Percentiles rank a stretch among this genome's conserved stretches.
Evolutionary conservation across 2,113 vertebrate species (phyloP).

Genomic region (Psittacus erithacus): DNA sequence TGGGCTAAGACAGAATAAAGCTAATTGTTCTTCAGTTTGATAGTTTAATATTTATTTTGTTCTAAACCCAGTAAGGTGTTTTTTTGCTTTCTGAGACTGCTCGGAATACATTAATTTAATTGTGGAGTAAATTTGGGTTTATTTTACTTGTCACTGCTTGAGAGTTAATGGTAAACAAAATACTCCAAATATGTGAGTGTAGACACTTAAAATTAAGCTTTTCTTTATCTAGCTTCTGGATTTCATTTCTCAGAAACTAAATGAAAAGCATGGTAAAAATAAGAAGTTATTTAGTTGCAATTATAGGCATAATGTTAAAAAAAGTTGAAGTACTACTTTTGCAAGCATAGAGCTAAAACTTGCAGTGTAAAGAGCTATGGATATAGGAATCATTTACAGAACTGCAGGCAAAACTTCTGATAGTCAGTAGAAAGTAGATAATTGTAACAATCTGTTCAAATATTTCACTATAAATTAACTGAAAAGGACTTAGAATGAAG

Average conservation of each 20-base stretch:
- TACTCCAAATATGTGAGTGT: background rate
- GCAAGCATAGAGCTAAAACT: background rate
- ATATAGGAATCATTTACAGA: background rate
- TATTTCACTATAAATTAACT: conserved; percentile 24
- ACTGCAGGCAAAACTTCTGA: background rate
- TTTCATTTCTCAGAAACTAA: background rate
- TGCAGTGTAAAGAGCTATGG: background rate
- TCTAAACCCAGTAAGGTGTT: background rate
- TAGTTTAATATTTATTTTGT: background rate
- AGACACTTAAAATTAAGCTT: background rate
- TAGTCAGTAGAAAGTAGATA: background rate
- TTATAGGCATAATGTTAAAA: background rate
- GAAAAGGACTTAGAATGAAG: background rate
- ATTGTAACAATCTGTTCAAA: conserved; percentile 50
- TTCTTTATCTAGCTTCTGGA: background rate
- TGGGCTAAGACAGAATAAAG: background rate
- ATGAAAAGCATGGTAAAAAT: background rate
- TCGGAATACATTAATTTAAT: background rate
- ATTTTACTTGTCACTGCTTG: background rate
- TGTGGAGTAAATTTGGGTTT: background rate
- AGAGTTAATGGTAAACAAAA: background rate
- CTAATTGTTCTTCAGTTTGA: background rate
- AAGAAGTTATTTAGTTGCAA: background rate
- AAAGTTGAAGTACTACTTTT: background rate
- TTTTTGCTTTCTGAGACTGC: background rate